Evolutionary conservation across 2,797 vertebrate genomes (phyloP).

Genomic region (Phalloptychus januarius): DNA sequence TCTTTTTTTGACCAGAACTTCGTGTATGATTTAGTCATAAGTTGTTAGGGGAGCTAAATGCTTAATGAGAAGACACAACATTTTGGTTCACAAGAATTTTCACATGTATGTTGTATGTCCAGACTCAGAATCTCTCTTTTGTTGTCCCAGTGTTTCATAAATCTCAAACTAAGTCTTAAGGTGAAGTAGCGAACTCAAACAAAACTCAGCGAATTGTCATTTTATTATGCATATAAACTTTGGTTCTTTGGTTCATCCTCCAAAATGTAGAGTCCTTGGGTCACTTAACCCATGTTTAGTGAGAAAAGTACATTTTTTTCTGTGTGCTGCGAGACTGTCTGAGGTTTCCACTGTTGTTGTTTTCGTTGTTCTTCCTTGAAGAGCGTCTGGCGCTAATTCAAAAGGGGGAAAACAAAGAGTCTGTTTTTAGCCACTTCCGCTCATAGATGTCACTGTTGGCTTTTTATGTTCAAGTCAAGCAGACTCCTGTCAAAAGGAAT

Average conservation of each 20-base stretch:
- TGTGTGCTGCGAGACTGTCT: constrained; percentile 19
- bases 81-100: not conserved
- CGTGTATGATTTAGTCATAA: not conserved
- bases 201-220: not conserved
- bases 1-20: not conserved
- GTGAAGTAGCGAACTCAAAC: not conserved
- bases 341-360: constrained; percentile 29
- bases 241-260: not conserved
- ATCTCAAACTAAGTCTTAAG: not conserved
- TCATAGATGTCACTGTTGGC: constrained; percentile 44
- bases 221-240: not conserved
- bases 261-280: not conserved
- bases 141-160: not conserved
- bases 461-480: constrained; percentile 26
- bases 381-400: constrained; percentile 8
- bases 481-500: constrained; percentile 21
- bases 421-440: constrained; percentile 20
- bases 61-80: not conserved
- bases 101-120: not conserved
- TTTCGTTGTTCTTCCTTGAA: constrained; percentile 28
- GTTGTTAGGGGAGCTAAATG: not conserved
- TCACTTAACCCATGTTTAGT: not conserved
- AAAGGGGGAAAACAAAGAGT: constrained; percentile 26
- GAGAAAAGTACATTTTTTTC: not conserved
- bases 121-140: not conserved